Evolutionary conservation across 2,113 vertebrate species (phyloP).

Genomic region (Lagopus leucura): DNA sequence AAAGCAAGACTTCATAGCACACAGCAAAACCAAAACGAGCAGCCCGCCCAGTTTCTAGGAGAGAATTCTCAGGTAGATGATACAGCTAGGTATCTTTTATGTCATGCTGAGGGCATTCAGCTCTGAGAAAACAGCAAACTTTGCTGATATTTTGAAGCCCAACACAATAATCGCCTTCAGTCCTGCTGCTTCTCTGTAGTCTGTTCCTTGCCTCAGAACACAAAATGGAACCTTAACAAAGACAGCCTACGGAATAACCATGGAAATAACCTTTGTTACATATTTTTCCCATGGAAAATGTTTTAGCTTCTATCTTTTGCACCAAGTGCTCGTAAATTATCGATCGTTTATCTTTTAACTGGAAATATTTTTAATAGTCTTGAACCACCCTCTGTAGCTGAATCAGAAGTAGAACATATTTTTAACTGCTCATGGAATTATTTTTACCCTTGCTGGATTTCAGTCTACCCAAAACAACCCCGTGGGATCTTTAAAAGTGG

Average conservation of each 20-base stretch:
- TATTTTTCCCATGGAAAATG: neutral
- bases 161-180: neutral
- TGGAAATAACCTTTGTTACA: neutral
- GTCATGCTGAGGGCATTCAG: neutral
- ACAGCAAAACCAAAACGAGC: neutral
- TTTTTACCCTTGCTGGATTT: neutral
- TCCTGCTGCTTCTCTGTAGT: neutral
- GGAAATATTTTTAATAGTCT: neutral
- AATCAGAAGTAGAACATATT: conserved; percentile 12
- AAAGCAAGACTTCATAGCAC: neutral
- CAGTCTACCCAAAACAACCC: neutral
- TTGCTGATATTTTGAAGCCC: neutral
- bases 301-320: neutral
- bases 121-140: neutral
- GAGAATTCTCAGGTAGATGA: neutral
- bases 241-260: neutral
- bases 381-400: conserved; percentile 10
- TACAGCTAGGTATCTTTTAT: neutral
- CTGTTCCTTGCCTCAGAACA: neutral
- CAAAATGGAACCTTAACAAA: neutral
- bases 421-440: neutral
- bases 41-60: neutral
- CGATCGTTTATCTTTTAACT: neutral
- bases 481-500: neutral
- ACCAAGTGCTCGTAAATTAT: neutral